These are phyloP conservation scores for Campaea margaritaria DNA, from an alignment of 2,888 invertebrate genomes.

Conservation along the genomic window DNA sequence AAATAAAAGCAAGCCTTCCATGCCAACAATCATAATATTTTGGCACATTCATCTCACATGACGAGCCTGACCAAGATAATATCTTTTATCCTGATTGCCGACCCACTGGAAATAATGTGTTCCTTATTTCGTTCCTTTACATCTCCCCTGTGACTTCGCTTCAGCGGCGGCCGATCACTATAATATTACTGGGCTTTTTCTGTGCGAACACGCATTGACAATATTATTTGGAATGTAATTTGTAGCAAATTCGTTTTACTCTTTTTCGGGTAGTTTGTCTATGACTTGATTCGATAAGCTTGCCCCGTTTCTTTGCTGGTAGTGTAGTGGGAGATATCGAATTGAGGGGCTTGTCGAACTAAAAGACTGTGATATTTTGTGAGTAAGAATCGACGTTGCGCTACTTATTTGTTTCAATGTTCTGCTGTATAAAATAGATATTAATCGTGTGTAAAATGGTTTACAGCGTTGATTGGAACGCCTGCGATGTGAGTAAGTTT, in stretches of 20 bases:
- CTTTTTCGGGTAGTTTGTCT: constrained; percentile 38
- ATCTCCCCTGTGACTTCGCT: constrained; percentile 55
- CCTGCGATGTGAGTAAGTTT: too few relatives aligned
- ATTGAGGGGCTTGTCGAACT: constrained; percentile 5
- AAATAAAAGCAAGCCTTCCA: constrained; percentile 14
- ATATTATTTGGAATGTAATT: constrained; percentile 63
- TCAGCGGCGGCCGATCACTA: constrained; percentile 53
- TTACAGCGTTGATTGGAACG: too few relatives aligned
- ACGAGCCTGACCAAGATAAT: constrained; percentile 58
- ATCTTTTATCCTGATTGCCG: constrained; percentile 62
- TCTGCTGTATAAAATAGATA: too few relatives aligned
- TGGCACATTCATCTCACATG: constrained; percentile 55
- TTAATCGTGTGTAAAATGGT: too few relatives aligned
- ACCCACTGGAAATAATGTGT: constrained; percentile 66
- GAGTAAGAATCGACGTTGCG: background rate
- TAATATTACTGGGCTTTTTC: constrained; percentile 57
- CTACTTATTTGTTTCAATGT: background rate
- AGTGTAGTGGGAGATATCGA: constrained; percentile 24
- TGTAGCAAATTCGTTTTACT: constrained; percentile 48
- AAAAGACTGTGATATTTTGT: background rate
- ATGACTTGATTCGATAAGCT: constrained; percentile 35
- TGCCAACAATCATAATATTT: constrained; percentile 49
- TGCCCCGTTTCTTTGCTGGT: constrained; percentile 22
- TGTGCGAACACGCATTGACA: constrained; percentile 56
- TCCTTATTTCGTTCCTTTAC: constrained; percentile 57